Evolutionary conservation across 2,888 invertebrate species (phyloP).

Genomic region (Cartodere bifasciata): DNA sequence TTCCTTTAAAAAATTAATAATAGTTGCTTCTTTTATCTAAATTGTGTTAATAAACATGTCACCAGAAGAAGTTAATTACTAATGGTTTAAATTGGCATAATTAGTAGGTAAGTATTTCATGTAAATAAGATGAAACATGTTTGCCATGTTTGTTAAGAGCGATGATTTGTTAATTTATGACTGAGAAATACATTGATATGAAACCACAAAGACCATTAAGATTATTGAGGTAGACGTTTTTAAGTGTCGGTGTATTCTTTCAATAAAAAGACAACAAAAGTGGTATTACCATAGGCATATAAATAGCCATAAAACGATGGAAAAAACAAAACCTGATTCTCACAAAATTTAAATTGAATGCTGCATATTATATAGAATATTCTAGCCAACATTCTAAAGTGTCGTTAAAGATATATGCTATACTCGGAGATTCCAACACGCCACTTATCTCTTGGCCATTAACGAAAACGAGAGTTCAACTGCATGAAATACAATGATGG

Average conservation of each 20-base stretch:
- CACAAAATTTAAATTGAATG: constrained; percentile 33
- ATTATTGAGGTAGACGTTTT: constrained; percentile 22
- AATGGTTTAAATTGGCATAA: too few relatives aligned
- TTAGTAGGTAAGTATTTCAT: too few relatives aligned
- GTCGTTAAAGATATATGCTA: constrained; percentile 30
- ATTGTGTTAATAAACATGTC: too few relatives aligned
- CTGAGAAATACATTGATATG: constrained; percentile 18
- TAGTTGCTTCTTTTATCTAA: too few relatives aligned
- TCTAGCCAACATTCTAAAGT: constrained; percentile 30
- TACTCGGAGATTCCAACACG: constrained; percentile 26
- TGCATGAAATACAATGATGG: constrained; percentile 24
- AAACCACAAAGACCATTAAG: constrained; percentile 23
- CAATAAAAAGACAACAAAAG: constrained; percentile 25
- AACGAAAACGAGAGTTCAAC: constrained; percentile 28
- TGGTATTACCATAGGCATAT: constrained; percentile 31
- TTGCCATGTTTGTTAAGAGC: constrained; percentile 1
- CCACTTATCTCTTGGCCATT: constrained; percentile 28
- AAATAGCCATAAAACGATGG: constrained; percentile 30
- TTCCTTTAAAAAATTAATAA: too few relatives aligned
- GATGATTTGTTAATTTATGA: constrained; percentile 8
- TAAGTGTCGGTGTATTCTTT: constrained; percentile 22
- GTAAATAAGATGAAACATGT: too few relatives aligned
- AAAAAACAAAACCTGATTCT: constrained; percentile 29
- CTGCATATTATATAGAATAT: constrained; percentile 33
- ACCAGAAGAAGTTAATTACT: too few relatives aligned